Percentiles rank a stretch among this genome's conserved stretches.
Conservation (phyloP, 2,888 invertebrate genomes). For the Eupeodes luniger region DNA sequence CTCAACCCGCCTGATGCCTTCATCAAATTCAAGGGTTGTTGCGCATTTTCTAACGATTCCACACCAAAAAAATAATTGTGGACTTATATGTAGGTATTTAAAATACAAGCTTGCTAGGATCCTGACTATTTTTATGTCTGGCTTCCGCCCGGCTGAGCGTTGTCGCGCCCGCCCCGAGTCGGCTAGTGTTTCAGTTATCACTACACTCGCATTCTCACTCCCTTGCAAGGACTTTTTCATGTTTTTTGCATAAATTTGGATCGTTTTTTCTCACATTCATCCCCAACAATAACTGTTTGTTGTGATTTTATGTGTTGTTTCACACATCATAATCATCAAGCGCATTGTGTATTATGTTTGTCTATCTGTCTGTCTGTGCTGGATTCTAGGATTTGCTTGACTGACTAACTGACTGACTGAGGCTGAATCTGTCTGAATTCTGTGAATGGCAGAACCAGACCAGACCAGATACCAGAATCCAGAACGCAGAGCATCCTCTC, state of each 20-base stretch:
- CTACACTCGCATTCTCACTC: neutral
- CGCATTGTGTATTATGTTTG: slow-evolving; percentile 49
- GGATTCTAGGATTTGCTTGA: slow-evolving; percentile 9
- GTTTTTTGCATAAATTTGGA: slow-evolving; percentile 71
- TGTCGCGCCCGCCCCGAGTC: neutral
- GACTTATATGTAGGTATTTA: neutral
- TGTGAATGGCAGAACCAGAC: slow-evolving; percentile 13
- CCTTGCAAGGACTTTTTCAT: slow-evolving; percentile 36
- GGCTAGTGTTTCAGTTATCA: slow-evolving; percentile 13
- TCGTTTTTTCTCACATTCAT: slow-evolving; percentile 43
- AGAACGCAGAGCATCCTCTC: neutral
- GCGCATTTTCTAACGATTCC: slow-evolving; percentile 69
- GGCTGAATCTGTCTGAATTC: neutral
- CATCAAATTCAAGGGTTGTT: slow-evolving; percentile 61
- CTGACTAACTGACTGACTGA: slow-evolving; percentile 49
- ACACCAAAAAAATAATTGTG: slow-evolving; percentile 33
- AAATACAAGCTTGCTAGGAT: slow-evolving; percentile 25
- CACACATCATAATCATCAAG: slow-evolving; percentile 75
- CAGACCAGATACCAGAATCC: too few species aligned
- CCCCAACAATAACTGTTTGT: slow-evolving; percentile 74
- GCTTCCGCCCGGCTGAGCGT: neutral
- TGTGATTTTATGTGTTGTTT: slow-evolving; percentile 76
- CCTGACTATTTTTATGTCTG: slow-evolving; percentile 41
- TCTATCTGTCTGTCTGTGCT: slow-evolving; percentile 41
- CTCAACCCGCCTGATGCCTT: neutral